Evolutionary conservation across 2,797 vertebrate genomes (phyloP), one percentile per base, ranked within the genome.

Genomic region (Clarias fuscus): DNA sequence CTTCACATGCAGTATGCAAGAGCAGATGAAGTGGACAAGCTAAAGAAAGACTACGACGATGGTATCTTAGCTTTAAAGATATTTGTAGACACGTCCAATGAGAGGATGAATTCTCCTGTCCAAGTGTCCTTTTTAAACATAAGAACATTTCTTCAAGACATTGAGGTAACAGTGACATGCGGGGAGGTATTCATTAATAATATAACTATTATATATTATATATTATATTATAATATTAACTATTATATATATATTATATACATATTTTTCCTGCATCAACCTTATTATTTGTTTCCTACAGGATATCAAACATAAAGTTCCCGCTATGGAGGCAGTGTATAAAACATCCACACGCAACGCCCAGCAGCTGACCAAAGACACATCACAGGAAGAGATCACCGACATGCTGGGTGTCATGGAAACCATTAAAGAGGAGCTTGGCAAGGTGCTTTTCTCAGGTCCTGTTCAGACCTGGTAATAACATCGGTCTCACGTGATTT

Each of bases 121-220:
- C 97, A 99, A 92, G 93, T 99, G 56, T 98, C 98, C 43, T 97
- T 98, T 90, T 92, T 97, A 71, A 99, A 99, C 84, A 94, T 99
- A 90, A 96, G 97, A 91, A 94, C 93, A n/a, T 96, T 99, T 91
- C 94, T 95, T 84, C 97, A 99, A 91, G 98, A 98, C 87, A 93
- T 99, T 86, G 98, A 99, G 96, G 98, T 97, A 93, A 89, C 40
- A 30, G 24, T 84, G 78, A 62, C 18, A 84, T 53, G 7, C 2
- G 1, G 33, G 5, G 18, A 58, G 30, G 30, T 73, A 62, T 70
- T 43, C 30, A 43, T 73, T 58, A 33, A 22, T 13, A 33, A 10
- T 3, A n/a, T 43, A 43, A 43, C 43, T 43, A 43, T 43, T 43
- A 43, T 43, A 43, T 43, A 43, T 43, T 30, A 30, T 30, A 48